phyloP scores from a whole-genome alignment of 1,140 invertebrate species.

The Drosophila subobscura region DNA sequence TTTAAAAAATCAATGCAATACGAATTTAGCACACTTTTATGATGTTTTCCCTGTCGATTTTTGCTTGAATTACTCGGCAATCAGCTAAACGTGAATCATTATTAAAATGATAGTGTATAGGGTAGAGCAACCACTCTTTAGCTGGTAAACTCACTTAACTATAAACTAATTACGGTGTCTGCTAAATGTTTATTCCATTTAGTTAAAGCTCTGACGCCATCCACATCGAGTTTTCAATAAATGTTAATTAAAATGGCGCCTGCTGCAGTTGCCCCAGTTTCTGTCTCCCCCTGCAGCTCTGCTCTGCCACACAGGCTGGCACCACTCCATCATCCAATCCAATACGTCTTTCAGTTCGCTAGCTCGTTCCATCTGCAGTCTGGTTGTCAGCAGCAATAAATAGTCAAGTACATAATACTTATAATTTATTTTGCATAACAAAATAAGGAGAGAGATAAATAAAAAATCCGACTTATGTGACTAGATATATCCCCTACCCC shows the following conservation, averaged over 20 bases:
- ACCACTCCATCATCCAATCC: conserved; percentile 1
- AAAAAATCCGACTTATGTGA: conserved; percentile 54
- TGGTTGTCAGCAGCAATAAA: conserved; percentile 76
- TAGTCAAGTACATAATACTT: conserved; percentile 80
- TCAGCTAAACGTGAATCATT: too few species aligned
- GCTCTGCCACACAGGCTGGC: background rate
- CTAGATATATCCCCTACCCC: conserved; percentile 3
- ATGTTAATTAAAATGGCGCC: conserved; percentile 68
- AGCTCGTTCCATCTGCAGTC: conserved; percentile 25
- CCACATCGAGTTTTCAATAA: conserved; percentile 47
- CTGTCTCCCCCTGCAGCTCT: background rate
- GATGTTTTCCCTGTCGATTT: too few species aligned
- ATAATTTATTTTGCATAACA: conserved; percentile 78
- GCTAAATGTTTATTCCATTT: conserved; percentile 16
- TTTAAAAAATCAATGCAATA: too few species aligned
- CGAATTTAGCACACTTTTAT: too few species aligned
- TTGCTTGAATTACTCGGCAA: too few species aligned
- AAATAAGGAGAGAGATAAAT: conserved; percentile 45
- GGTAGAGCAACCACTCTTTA: background rate
- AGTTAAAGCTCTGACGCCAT: conserved; percentile 61
- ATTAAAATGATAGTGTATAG: conserved; percentile 3
- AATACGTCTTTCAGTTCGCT: conserved; percentile 5
- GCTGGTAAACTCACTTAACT: background rate
- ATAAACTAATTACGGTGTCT: conserved; percentile 51
- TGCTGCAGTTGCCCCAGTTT: conserved; percentile 64